Percentiles rank a stretch among this genome's conserved stretches.
Evolutionary conservation across 2,113 vertebrate species (phyloP).

Genomic region (Brachyistius frenatus): DNA sequence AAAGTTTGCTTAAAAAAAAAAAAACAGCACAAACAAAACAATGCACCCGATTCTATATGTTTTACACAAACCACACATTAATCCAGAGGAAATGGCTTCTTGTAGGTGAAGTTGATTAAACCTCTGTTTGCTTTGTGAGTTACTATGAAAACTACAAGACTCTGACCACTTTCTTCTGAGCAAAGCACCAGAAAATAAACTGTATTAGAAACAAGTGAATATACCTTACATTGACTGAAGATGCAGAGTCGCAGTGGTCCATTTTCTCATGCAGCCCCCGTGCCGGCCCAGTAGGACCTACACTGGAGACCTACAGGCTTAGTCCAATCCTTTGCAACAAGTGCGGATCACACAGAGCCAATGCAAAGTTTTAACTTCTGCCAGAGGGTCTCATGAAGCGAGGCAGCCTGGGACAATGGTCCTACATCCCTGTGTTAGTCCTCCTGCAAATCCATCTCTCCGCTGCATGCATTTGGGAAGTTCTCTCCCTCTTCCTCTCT

Average conservation of each 20-base stretch:
- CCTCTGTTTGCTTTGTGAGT: too few species aligned
- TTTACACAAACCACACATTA: background rate
- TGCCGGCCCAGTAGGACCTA: constrained; percentile 28
- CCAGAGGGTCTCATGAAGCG: background rate
- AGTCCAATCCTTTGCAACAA: constrained; percentile 30
- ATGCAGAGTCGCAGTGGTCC: constrained; percentile 51
- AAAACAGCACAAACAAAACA: background rate
- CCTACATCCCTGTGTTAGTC: constrained; percentile 32
- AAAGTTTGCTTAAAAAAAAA: background rate
- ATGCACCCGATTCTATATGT: background rate
- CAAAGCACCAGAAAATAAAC: background rate
- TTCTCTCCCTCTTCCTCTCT: constrained; percentile 23
- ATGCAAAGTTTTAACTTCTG: background rate
- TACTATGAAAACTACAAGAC: constrained; percentile 1
- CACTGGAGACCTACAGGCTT: background rate
- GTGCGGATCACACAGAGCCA: constrained; percentile 15
- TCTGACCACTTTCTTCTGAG: background rate
- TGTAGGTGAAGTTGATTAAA: too few species aligned
- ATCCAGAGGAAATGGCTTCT: too few species aligned
- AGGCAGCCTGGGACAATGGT: background rate
- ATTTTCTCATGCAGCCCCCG: constrained; percentile 56
- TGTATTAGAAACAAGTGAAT: constrained; percentile 6
- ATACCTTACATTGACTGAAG: constrained; percentile 70
- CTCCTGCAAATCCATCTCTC: constrained; percentile 15
- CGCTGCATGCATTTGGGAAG: constrained; percentile 25